phyloP scores from a whole-genome alignment of 2,797 vertebrate species.

The Onychomys torridus region DNA sequence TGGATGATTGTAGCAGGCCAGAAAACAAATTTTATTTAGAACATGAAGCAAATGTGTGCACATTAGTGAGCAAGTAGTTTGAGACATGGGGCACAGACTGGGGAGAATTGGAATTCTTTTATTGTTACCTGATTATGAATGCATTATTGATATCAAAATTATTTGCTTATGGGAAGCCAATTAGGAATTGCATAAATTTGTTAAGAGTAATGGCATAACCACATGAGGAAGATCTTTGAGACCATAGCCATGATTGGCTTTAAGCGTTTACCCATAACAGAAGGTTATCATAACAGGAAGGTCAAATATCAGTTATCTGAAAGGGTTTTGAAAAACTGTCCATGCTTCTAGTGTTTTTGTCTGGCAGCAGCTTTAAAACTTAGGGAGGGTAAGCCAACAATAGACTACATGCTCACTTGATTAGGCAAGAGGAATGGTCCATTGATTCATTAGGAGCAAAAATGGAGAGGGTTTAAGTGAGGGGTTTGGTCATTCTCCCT shows the following conservation, averaged over 20 bases:
- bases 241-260: neutral
- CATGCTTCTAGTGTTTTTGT: neutral
- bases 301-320: neutral
- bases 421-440: neutral
- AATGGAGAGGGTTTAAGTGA: neutral
- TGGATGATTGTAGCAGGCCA: neutral
- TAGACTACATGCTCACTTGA: neutral
- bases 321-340: neutral
- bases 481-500: too few relatives aligned
- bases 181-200: too few relatives aligned
- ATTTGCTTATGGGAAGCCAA: neutral
- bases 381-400: neutral
- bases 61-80: neutral
- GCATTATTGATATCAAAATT: neutral
- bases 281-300: neutral
- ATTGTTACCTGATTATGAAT: neutral
- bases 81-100: neutral
- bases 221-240: neutral
- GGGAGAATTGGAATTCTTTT: too few relatives aligned
- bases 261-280: neutral
- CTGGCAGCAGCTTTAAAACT: neutral
- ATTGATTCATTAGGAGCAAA: neutral
- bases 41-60: neutral
- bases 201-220: neutral
- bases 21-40: neutral